Evolutionary conservation across 2,113 vertebrate species (phyloP).

Genomic region (Motacilla tschutschensis): DNA sequence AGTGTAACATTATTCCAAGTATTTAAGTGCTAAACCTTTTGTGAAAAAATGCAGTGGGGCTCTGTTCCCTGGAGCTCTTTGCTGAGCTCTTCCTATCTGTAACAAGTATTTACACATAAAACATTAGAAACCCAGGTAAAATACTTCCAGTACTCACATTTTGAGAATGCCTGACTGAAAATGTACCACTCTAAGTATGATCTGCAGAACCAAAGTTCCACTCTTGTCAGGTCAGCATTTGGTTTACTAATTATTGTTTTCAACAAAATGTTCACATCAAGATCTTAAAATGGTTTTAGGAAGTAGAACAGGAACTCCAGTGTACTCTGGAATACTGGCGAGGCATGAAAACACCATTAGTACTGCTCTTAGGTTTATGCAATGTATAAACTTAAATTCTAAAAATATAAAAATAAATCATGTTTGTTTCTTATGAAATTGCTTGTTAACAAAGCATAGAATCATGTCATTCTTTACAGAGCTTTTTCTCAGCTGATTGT

Average conservation of each 20-base stretch:
- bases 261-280: not conserved
- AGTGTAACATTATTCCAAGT: not conserved
- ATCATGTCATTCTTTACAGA: fast-evolving
- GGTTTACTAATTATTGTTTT: not conserved
- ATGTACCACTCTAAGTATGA: not conserved
- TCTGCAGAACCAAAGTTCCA: not conserved
- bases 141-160: not conserved
- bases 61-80: not conserved
- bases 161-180: not conserved
- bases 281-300: not conserved
- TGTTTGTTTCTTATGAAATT: not conserved
- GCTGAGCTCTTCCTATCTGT: not conserved
- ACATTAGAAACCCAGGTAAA: not conserved
- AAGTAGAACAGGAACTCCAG: not conserved
- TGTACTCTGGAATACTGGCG: not conserved
- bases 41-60: not conserved
- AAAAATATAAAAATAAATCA: not conserved
- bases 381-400: not conserved
- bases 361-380: not conserved
- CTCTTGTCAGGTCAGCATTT: not conserved
- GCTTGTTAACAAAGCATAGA: not conserved
- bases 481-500: not conserved
- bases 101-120: not conserved
- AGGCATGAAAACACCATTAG: not conserved
- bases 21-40: not conserved